These are phyloP conservation scores for Strix uralensis DNA, from an alignment of 2,113 vertebrate genomes.

Conservation along the genomic window DNA sequence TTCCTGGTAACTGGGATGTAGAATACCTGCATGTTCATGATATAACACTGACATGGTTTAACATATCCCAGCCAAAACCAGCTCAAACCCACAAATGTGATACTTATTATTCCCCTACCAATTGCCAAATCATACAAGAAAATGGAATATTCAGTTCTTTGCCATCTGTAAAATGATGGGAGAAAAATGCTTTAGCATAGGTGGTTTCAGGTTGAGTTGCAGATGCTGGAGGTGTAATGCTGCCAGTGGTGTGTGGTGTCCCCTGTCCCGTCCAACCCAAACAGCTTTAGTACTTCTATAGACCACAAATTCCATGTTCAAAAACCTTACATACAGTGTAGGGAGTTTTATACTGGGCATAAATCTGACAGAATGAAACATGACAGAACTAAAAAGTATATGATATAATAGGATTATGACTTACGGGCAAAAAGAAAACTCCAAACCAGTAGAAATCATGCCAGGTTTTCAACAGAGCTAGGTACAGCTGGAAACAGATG, in stretches of 20 bases:
- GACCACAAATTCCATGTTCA: background rate
- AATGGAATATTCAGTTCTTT: background rate
- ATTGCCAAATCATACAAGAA: background rate
- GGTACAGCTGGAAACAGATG: background rate
- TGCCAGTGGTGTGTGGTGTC: background rate
- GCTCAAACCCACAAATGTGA: background rate
- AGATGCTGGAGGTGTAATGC: fast-evolving
- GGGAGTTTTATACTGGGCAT: background rate
- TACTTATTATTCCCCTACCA: background rate
- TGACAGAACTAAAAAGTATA: background rate
- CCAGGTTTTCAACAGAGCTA: background rate
- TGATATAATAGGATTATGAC: background rate
- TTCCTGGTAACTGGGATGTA: background rate
- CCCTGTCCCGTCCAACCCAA: background rate
- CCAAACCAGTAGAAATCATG: background rate
- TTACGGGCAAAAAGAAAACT: background rate
- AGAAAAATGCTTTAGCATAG: background rate
- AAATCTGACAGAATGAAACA: background rate
- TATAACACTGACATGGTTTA: too few relatives aligned
- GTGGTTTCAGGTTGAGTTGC: background rate
- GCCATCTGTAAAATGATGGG: background rate
- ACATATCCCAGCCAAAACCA: too few relatives aligned
- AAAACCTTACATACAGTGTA: background rate
- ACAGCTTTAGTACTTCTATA: background rate
- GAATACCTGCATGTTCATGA: background rate